Evolutionary conservation across 2,888 invertebrate species (phyloP).

Genomic region (Nephrotoma guestfalica): DNA sequence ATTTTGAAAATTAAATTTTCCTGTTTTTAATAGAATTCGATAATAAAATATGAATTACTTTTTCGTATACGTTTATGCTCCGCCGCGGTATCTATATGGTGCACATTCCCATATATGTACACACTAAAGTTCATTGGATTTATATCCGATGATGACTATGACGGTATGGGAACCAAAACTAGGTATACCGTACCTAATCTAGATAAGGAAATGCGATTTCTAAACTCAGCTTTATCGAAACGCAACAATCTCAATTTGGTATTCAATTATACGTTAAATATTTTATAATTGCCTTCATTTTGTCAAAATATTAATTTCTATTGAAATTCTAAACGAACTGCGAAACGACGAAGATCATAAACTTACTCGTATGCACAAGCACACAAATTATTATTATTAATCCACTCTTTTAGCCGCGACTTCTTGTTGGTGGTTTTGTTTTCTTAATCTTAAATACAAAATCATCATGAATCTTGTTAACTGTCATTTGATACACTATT

Average conservation of each 20-base stretch:
- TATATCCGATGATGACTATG: background rate
- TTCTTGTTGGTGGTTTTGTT: background rate
- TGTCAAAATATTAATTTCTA: background rate
- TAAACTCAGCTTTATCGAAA: background rate
- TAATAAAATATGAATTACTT: background rate
- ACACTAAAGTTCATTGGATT: background rate
- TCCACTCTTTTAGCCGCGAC: background rate
- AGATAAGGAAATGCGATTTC: background rate
- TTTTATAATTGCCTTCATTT: background rate
- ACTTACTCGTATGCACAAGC: background rate
- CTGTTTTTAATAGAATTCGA: background rate
- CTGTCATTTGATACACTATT: constrained; percentile 3
- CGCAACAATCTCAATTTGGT: background rate
- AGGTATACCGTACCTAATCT: background rate
- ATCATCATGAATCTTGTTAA: constrained; percentile 1
- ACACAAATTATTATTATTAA: background rate
- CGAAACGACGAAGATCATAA: background rate
- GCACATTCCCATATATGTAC: background rate
- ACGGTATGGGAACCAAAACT: background rate
- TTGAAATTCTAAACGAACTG: background rate
- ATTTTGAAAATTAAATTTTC: background rate
- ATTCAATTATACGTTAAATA: background rate
- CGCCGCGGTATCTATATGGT: background rate
- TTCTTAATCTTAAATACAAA: background rate
- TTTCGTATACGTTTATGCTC: background rate